Base-by-base conservation (phyloP, 1,140 invertebrate genomes). In the Aleiodes sp. region DNA sequence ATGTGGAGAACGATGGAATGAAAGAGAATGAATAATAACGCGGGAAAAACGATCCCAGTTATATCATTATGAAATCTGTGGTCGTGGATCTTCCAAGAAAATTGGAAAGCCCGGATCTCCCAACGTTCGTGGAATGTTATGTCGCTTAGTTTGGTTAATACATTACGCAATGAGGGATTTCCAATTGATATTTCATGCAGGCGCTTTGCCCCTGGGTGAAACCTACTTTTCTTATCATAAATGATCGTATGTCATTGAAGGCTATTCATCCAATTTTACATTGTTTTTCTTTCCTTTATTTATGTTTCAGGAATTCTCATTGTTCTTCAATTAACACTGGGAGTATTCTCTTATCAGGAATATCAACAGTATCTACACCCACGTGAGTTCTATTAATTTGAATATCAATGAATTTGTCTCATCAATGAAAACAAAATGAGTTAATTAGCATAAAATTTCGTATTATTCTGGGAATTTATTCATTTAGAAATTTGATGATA, bases 71-170 rank as follows among this genome's bases (percentile, higher is more conserved):
- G 56, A 67, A 67, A 67, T 24, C 14, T n/a, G 39, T 61, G 4
- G 19, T 31, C 19, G 26, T 26, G 33, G 26, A 7, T 35, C 39
- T 68, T 62, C 57, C 21, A 46, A 21, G 59, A 68, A 68, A 68
- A 68, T 61, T 68, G 59, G 41, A 62, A 61, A 68, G 60, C 39
- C 67, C 60, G 60, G 59, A 64, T 63, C 31, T 63, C 56, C 31
- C n/a, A 26, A 14, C 29, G 33, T 16, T 8, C 26, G 21, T 31
- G 26, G 31, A 56, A 52, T 63, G 37, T 41, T 62, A 52, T 52
- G 29, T 24, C 35, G 28, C 37, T n/a, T 8, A 4, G 52, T 59
- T n/a, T n/a, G n/a, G 14, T 52, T 52, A 26, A 0, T n/a, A 14
- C 28, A 31, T 59, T 59, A 12, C 28, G 56, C 28, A 59, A 59